Base-by-base conservation (phyloP, 2,888 invertebrate species). In the Euplagia quadripunctaria region DNA sequence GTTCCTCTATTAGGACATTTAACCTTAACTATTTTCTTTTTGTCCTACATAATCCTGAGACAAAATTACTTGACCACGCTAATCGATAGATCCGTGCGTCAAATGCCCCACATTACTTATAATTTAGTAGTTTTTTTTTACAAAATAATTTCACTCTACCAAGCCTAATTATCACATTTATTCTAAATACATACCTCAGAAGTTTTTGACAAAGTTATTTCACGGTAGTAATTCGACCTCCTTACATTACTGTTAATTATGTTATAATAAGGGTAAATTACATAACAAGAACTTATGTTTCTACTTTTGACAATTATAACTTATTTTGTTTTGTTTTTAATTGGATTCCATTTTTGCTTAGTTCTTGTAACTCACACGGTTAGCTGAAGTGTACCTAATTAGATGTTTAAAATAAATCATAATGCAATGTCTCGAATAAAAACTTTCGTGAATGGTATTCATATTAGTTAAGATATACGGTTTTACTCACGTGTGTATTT, bases 171-270 rank as follows among this genome's bases (percentile, higher is more conserved):
- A 43, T 11, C 64, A 17, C 42, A 64, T 16, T n/a, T 42, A 52
- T 51, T 64, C 41, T 12, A n/a, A 42, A 68, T 42, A n/a, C 12
- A 42, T 42, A 68, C 31, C 64, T 64, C 31, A 63, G 77, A 74
- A 64, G 31, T 70, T 77, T 72, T 51, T 70, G 73, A 76, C 72
- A 70, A 72, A 64, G 58, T 42, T 42, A 64, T 73, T 82, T 72
- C 63, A 79, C 51, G 61, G 63, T 64, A 66, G 70, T 31, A 31
- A 31, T 55, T 63, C 31, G 55, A 68, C 51, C 41, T 71, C 64
- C 42, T 46, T 58, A 70, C 31, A 71, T 67, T 52, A 67, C 69
- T n/a, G 71, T 17, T 73, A 72, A 80, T 80, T 80, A 52, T 76
- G 70, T 71, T 64, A n/a, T 58, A 58, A 58, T 58, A 11, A 58